phyloP scores from a whole-genome alignment of 2,113 vertebrate species.

The Panurus biarmicus region DNA sequence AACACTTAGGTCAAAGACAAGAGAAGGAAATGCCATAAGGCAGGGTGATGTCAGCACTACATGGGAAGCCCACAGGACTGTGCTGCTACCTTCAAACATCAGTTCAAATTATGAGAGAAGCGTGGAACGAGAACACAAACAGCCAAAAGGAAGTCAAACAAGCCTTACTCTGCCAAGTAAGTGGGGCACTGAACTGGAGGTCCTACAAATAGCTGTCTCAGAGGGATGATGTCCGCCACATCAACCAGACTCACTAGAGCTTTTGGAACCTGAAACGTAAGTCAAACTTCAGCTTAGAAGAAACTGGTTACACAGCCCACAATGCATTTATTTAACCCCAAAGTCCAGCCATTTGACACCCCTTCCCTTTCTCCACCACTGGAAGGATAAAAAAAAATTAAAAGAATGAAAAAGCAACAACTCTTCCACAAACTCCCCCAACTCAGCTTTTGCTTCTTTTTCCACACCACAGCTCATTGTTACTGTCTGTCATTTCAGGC shows the following conservation, averaged over 20 bases:
- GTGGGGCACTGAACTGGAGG: slow-evolving; percentile 73
- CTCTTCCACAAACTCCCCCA: neutral
- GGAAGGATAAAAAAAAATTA: neutral
- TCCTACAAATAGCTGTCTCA: slow-evolving; percentile 76
- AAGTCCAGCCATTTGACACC: neutral
- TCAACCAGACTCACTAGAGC: slow-evolving; percentile 86
- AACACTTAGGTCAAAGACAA: neutral
- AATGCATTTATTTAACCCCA: neutral
- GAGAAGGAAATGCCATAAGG: neutral
- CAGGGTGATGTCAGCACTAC: neutral
- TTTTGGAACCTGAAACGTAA: slow-evolving; percentile 79
- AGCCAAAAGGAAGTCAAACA: neutral
- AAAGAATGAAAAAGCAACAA: neutral
- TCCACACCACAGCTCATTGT: neutral
- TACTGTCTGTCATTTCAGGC: neutral
- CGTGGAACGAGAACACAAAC: neutral
- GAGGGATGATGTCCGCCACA: slow-evolving; percentile 65
- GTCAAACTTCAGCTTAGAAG: neutral
- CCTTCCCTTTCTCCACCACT: neutral
- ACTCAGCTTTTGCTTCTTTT: neutral
- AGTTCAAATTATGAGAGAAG: neutral
- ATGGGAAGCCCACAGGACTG: neutral
- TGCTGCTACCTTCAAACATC: neutral
- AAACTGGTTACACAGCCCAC: neutral
- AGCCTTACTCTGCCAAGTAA: slow-evolving; percentile 69